A percentile compares a stretch with the other conserved stretches of the same genome.
Evolutionary conservation across 2,797 vertebrate genomes (phyloP).

Genomic region (Poeciliopsis infans): DNA sequence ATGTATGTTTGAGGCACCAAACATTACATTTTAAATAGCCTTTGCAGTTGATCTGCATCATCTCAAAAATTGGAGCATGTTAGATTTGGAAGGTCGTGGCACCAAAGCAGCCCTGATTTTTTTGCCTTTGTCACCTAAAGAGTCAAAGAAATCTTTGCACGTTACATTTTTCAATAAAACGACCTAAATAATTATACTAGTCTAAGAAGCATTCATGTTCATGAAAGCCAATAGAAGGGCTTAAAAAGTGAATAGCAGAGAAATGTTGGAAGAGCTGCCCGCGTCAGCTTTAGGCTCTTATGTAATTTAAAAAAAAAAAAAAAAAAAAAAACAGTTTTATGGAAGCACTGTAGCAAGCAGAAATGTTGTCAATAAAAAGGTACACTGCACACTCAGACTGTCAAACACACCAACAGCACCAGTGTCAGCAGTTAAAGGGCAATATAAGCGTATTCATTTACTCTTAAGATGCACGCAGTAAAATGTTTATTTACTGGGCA

Average conservation of each 20-base stretch:
- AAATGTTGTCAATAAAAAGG: constrained; percentile 16
- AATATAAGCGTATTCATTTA: constrained; percentile 12
- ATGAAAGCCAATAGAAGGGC: constrained; percentile 8
- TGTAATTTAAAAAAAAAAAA: not conserved
- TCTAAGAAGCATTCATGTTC: not conserved
- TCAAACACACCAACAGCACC: constrained; percentile 20
- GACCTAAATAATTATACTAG: constrained; percentile 1
- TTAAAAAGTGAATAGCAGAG: constrained; percentile 10
- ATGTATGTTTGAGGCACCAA: not conserved
- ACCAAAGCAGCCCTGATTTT: not conserved
- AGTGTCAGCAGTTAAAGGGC: constrained; percentile 23
- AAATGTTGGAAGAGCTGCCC: not conserved
- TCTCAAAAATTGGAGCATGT: not conserved
- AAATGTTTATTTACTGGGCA: not conserved
- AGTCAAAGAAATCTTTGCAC: constrained; percentile 12
- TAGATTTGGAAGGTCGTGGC: not conserved
- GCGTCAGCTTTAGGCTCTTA: not conserved
- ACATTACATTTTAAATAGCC: not conserved
- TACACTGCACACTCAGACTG: constrained; percentile 15
- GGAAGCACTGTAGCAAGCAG: constrained; percentile 11
- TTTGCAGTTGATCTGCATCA: not conserved
- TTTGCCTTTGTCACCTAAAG: not conserved
- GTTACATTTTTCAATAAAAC: constrained; percentile 12
- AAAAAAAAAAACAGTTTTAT: constrained; percentile 10
- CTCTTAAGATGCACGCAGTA: constrained; percentile 1